phyloP scores from a whole-genome alignment of 2,797 vertebrate genomes.

The Nyctalus aviator region DNA sequence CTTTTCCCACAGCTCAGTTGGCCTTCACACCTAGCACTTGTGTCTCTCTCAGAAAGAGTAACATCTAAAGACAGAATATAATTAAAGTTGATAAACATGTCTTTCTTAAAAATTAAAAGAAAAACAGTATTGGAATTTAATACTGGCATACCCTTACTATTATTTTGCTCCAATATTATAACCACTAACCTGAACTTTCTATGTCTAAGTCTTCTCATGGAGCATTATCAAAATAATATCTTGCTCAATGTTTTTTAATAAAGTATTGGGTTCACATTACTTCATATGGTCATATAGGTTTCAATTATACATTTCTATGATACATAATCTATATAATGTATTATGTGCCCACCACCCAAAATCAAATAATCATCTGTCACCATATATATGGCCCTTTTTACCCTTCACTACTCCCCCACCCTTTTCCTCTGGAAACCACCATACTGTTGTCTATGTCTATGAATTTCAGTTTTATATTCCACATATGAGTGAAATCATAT shows the following conservation, averaged over 20 bases:
- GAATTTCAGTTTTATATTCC: not conserved
- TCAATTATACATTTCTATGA: not conserved
- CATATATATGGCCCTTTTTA: not conserved
- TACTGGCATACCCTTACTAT: not conserved
- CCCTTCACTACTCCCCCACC: not conserved
- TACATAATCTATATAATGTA: not conserved
- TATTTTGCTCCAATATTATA: not conserved
- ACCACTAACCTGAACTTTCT: not conserved
- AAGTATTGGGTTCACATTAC: not conserved
- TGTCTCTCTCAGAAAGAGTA: too few relatives aligned
- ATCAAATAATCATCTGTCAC: not conserved
- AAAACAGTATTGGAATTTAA: not conserved
- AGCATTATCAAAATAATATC: not conserved
- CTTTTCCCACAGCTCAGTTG: not conserved
- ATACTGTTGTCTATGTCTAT: not conserved
- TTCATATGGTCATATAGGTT: not conserved
- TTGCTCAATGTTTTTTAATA: not conserved
- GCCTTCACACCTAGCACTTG: not conserved
- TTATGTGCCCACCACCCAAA: not conserved
- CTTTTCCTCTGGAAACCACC: not conserved
- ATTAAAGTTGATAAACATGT: not conserved
- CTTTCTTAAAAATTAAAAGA: not conserved
- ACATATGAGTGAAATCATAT: not conserved
- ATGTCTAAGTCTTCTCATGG: not conserved
- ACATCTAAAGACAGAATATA: not conserved